phyloP scores from a whole-genome alignment of 1,140 invertebrate species.

The Heliothis subflexa region DNA sequence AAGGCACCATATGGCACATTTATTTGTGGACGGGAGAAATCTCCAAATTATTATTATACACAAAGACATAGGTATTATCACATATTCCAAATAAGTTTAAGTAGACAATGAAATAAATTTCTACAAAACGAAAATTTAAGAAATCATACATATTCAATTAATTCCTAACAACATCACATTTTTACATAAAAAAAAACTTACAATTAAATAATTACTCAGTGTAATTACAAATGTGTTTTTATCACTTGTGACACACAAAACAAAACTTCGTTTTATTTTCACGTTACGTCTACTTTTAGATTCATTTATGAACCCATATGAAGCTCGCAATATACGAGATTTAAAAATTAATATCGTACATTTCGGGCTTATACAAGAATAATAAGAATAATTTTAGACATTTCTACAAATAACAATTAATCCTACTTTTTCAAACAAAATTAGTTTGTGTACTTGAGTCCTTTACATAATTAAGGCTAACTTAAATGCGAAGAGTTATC shows the following conservation, averaged over 20 bases:
- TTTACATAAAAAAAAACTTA: slow-evolving; percentile 25
- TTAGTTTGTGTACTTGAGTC: not conserved
- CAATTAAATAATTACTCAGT: slow-evolving; percentile 16
- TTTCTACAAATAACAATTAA: not conserved
- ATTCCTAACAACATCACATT: slow-evolving; percentile 30
- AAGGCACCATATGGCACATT: slow-evolving; percentile 66
- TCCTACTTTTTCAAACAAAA: not conserved
- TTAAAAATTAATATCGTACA: not conserved
- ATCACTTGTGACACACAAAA: not conserved
- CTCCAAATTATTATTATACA: slow-evolving; percentile 44
- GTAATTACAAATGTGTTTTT: slow-evolving; percentile 22
- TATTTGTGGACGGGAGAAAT: slow-evolving; percentile 67
- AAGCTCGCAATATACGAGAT: not conserved
- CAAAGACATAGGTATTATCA: slow-evolving; percentile 15
- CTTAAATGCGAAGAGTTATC: not conserved
- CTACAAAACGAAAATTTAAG: slow-evolving; percentile 5
- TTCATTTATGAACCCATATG: not conserved
- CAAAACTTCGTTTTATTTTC: slow-evolving; percentile 16
- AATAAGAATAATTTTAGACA: not conserved
- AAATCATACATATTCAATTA: slow-evolving; percentile 38
- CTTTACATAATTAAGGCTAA: not conserved
- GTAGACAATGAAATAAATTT: slow-evolving; percentile 12
- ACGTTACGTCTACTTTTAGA: not conserved
- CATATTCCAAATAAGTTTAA: slow-evolving; percentile 34
- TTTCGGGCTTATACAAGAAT: not conserved